Conservation (phyloP, 2,888 invertebrate genomes). For the Merodon equestris region DNA sequence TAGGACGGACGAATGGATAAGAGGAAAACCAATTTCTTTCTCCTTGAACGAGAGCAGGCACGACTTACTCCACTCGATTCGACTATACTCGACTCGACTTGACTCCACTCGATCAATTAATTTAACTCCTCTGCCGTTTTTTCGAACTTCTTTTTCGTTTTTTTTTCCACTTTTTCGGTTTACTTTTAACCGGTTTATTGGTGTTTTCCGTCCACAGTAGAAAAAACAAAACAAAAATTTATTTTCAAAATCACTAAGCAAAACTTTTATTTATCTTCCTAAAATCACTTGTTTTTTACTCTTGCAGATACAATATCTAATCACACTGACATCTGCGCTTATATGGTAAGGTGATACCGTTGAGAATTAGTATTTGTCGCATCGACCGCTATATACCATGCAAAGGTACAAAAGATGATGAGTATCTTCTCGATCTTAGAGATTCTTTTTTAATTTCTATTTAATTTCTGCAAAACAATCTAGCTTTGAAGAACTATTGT, state of each 20-base stretch:
- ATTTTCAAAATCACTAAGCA: slow-evolving; percentile 2
- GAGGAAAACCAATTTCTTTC: slow-evolving; percentile 59
- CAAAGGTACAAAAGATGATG: slow-evolving; percentile 26
- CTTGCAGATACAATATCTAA: slow-evolving; percentile 57
- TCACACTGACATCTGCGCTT: slow-evolving; percentile 28
- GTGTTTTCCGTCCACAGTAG: slow-evolving; percentile 48
- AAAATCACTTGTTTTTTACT: slow-evolving; percentile 22
- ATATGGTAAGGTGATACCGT: slow-evolving; percentile 48
- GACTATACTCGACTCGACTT: slow-evolving; percentile 21
- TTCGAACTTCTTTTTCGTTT: too few species aligned
- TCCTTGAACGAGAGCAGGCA: slow-evolving; percentile 61
- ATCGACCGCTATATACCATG: slow-evolving; percentile 23
- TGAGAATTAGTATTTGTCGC: slow-evolving; percentile 39
- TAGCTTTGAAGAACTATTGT: slow-evolving; percentile 46
- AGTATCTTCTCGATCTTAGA: slow-evolving; percentile 52
- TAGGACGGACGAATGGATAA: slow-evolving; percentile 3
- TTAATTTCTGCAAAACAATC: slow-evolving; percentile 30
- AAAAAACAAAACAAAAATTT: slow-evolving; percentile 24
- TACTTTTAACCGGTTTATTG: slow-evolving; percentile 61
- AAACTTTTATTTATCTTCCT: not conserved
- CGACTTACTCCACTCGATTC: slow-evolving; percentile 38
- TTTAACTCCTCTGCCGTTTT: slow-evolving; percentile 25
- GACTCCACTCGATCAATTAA: slow-evolving; percentile 47
- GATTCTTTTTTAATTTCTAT: too few species aligned
- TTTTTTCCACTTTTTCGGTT: slow-evolving; percentile 8